Base-by-base conservation (phyloP, 1,140 invertebrate species). In the Hyles vespertilio region DNA sequence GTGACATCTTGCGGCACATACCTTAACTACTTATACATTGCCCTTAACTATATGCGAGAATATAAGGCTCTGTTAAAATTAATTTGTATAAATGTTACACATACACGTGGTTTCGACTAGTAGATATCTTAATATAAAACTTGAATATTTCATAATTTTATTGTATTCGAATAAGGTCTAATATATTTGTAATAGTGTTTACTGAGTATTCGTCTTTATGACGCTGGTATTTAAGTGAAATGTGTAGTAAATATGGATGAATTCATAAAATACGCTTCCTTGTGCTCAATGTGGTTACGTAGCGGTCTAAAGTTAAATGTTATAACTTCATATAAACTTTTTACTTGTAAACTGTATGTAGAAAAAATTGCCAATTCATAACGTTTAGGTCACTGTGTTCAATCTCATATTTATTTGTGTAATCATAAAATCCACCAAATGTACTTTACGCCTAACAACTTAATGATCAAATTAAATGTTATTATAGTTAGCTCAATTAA, bases 261-360 rank as follows among this genome's bases (percentile, higher is more conserved):
- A 59, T 66, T 69, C 65, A 69, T 78, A 73, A 73, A 77, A 72
- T 86, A 84, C 81, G 85, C 85, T 88, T 88, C 66, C 77, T 78
- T 70, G 82, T 88, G 85, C 85, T 88, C 85, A 88, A 88, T 84
- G 83, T 86, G 75, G 75, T 78, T 84, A 81, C 62, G 72, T 72
- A 77, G 79, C 83, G 83, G 83, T 86, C 82, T 86, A 86, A 86
- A 77, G 53, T 73, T 72, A 67, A 67, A 65, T 66, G 52, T 58
- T 58, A 54, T 54, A 12, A 12, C 34, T 43, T 54, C 12, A 54
- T 67, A 51, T 66, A 73, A 58, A 58, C 46, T 59, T 67, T 67
- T 67, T 65, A 57, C 55, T 63, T 54, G 22, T 54, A 54, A 52
- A 45, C n/a, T 54, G 61, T 57, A 61, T 59, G 52, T 62, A 65